Evolutionary conservation across 2,113 vertebrate genomes (phyloP).

Genomic region (Ploceus nigricollis): DNA sequence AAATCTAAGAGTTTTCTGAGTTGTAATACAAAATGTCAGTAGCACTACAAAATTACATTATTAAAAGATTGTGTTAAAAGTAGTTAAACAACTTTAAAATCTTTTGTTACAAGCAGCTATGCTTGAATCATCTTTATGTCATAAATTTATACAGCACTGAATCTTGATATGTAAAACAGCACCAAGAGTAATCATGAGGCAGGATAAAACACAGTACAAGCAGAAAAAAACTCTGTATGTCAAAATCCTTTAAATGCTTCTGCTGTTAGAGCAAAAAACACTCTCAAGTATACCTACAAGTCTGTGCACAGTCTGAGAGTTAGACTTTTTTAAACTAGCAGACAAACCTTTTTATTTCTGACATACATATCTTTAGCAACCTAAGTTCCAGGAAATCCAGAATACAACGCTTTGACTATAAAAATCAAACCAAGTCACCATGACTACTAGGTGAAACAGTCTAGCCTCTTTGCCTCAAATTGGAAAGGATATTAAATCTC

Average conservation of each 20-base stretch:
- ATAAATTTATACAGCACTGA: not conserved
- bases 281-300: not conserved
- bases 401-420: not conserved
- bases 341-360: not conserved
- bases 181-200: not conserved
- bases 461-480: not conserved
- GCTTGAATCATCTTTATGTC: not conserved
- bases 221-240: not conserved
- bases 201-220: not conserved
- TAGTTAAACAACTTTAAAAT: not conserved
- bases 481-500: constrained; percentile 99
- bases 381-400: not conserved
- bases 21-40: not conserved
- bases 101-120: not conserved
- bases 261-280: not conserved
- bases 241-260: not conserved
- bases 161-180: not conserved
- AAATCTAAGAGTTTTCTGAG: not conserved
- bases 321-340: not conserved
- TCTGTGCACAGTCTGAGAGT: not conserved
- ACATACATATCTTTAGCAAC: not conserved
- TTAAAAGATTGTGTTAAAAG: not conserved
- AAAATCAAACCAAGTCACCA: not conserved
- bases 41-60: not conserved
- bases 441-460: not conserved